Conservation (phyloP, 2,113 vertebrate species). For the Campylorhamphus procurvoides region DNA sequence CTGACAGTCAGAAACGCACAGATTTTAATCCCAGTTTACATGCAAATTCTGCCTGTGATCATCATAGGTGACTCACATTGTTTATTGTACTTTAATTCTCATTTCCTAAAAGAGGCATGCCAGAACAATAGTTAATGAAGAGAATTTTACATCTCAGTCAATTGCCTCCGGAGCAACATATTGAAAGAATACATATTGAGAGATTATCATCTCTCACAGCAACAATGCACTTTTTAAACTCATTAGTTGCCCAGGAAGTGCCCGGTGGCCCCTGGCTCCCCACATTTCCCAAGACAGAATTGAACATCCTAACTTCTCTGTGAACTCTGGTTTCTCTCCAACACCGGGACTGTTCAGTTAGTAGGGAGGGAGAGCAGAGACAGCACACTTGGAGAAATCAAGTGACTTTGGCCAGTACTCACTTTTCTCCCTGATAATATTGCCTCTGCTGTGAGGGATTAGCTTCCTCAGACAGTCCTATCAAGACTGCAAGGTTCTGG, state of each 20-base stretch:
- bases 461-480: neutral
- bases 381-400: neutral
- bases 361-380: neutral
- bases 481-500: neutral
- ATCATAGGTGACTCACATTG: neutral
- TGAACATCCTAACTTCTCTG: neutral
- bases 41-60: neutral
- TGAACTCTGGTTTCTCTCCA: neutral
- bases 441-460: neutral
- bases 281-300: neutral
- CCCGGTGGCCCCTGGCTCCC: neutral
- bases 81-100: neutral
- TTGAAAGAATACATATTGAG: neutral
- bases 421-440: neutral
- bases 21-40: neutral
- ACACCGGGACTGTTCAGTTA: neutral
- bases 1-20: neutral
- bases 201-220: fast-evolving
- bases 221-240: neutral
- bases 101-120: neutral
- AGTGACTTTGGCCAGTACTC: neutral
- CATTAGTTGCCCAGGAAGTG: no score
- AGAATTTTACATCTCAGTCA: neutral
- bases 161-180: neutral
- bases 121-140: neutral